phyloP scores from a whole-genome alignment of 2,797 vertebrate species.

The Rhinoraja longicauda region DNA sequence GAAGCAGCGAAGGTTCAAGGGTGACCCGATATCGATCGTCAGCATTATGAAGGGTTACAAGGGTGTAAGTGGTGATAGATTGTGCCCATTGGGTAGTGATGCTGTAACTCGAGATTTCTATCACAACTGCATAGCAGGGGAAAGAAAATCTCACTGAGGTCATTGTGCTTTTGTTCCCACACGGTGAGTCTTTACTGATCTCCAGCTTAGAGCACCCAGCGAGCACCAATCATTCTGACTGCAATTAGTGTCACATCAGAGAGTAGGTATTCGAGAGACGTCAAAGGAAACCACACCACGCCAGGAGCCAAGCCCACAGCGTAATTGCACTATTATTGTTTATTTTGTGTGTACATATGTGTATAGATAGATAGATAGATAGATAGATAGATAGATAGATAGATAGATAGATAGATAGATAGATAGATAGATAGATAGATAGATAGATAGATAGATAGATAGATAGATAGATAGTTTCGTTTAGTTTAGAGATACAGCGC shows the following conservation, averaged over 20 bases:
- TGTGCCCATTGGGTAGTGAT: background rate
- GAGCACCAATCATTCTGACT: background rate
- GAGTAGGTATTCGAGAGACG: background rate
- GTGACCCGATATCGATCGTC: background rate
- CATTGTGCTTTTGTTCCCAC: background rate
- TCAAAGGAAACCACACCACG: background rate
- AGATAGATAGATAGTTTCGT: too few species aligned
- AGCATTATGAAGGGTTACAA: slow-evolving; percentile 13
- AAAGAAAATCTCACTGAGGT: background rate
- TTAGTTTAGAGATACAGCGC: too few species aligned
- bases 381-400: too few species aligned
- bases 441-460: too few species aligned
- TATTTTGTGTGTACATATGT: too few species aligned
- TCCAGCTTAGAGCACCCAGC: background rate
- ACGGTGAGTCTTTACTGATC: background rate
- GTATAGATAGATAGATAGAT: too few species aligned
- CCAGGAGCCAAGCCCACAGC: background rate
- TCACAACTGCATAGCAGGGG: background rate
- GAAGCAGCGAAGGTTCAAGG: background rate
- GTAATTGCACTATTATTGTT: background rate
- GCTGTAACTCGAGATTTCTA: background rate
- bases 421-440: too few species aligned
- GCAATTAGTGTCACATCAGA: background rate
- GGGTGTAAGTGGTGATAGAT: background rate
- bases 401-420: too few species aligned